Conservation (phyloP, 2,113 vertebrate genomes). For the Ginglymostoma cirratum region DNA sequence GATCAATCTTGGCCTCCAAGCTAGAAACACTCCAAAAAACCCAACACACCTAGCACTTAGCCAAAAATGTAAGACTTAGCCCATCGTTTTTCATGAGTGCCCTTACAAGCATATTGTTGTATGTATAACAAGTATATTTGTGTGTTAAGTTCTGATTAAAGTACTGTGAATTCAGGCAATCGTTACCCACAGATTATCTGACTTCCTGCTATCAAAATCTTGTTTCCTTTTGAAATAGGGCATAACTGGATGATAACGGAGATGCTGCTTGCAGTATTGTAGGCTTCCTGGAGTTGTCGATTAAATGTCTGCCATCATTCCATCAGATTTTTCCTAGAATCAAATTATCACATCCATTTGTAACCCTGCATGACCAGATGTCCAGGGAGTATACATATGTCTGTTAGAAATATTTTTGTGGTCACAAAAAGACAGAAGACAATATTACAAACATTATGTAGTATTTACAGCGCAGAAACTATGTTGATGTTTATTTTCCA, state of each 20-base stretch:
- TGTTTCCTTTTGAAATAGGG: background rate
- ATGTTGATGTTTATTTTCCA: background rate
- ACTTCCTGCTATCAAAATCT: background rate
- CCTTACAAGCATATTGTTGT: background rate
- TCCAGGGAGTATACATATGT: background rate
- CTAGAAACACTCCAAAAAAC: too few relatives aligned
- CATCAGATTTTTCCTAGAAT: background rate
- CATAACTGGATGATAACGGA: conserved; percentile 8
- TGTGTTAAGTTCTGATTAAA: background rate
- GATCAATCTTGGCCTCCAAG: too few relatives aligned
- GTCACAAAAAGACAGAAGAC: background rate
- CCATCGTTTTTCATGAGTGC: background rate
- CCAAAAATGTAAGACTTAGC: too few relatives aligned
- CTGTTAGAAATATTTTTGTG: background rate
- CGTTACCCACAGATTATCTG: background rate
- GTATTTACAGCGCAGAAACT: background rate
- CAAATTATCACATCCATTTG: background rate
- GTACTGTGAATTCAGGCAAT: background rate
- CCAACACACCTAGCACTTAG: too few relatives aligned
- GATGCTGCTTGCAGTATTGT: background rate
- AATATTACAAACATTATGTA: background rate
- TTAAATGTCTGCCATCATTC: background rate
- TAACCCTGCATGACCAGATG: background rate
- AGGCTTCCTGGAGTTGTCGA: background rate
- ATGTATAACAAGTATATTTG: background rate